Base-by-base conservation (phyloP, 2,113 vertebrate genomes). In the Carettochelys insculpta region DNA sequence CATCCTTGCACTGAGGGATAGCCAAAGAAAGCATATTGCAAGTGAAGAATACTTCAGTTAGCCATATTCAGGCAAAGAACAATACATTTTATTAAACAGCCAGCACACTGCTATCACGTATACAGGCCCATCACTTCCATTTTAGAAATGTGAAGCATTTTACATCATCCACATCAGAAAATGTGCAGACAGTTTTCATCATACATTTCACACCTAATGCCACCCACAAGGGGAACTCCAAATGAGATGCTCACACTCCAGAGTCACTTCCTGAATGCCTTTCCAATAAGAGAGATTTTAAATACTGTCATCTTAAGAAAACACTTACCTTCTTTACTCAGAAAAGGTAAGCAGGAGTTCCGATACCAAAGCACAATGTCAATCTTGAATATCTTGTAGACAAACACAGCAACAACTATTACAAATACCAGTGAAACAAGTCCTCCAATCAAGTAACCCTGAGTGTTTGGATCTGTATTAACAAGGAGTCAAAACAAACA, bases 301-400 rank as follows among this genome's bases (percentile, higher is more conserved):
- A 65, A 65, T 38, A 38, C 61, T 65, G 19, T 16, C 47, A 54
- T 27, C 19, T 25, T 20, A 73, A n/a, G 51, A 43, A 54, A 22
- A 92, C 89, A 71, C 13, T 0, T 98, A 99, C 99, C 99, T 98
- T 97, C 97, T 85, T 93, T 82, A 9, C 84, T 43, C 51, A 98
- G 97, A 90, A 98, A 93, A 89, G 90, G 92, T n/a, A 95, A 96
- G 94, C 98, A 99, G 17, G 88, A 95, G 79, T 96, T 97, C 79
- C 99, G 97, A 95, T 98, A 98, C 96, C 98, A 98, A 92, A 99
- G 98, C 61, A 98, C 98, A n/a, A 99, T 98, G 84, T 99, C 98
- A 54, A 99, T 95, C 95, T 98, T 99, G 96, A 99, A 99, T 86
- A 97, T 58, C 84, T 97, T 98, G 95, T 98, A 99, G 85, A 98